Base-by-base conservation (phyloP, 2,888 invertebrate genomes). In the Halictus quadricinctus region DNA sequence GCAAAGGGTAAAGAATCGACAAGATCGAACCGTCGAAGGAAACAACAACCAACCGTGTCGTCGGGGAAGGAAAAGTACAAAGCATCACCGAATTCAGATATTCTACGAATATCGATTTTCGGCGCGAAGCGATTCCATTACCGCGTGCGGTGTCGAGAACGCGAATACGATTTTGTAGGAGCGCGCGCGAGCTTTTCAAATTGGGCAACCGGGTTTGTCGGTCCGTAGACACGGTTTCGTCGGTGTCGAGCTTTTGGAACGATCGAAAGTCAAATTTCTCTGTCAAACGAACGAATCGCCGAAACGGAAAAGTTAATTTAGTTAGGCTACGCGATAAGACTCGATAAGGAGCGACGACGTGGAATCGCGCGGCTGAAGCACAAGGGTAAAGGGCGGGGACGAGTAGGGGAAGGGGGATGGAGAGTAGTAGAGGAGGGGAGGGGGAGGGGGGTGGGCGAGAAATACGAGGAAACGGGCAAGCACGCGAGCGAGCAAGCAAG, bases 91-190 rank as follows among this genome's bases (percentile, higher is more conserved):
- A 85, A 90, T 87, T 90, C 90, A 90, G 91, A 91, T 88, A 89
- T 90, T 92, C 91, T 90, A 90, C 86, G 92, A 89, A 88, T 88
- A 91, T 90, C 91, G 92, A 90, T 91, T 88, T 88, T 86, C 88
- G 89, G 90, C 89, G 84, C 88, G 88, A 90, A 88, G 85, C 87
- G 81, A 86, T 87, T 84, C 81, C 77, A 74, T 72, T 81, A 81
- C 81, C 80, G 86, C 74, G 72, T 79, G n/a, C 58, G 58, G 58
- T 64, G 76, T 77, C 84, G 83, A 1, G 58, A 12, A 58, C n/a
- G 58, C n/a, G n/a, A 58, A 58, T 12, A 58, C n/a, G n/a, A 58
- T n/a, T 58, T n/a, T 0, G n/a, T 12, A 5, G n/a, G 12, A n/a
- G 58, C 58, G 58, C 58, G 58, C 4, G 58, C 4, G n/a, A 58